Base-by-base conservation (phyloP, 2,113 vertebrate species). In the Pelecanoides urinatrix region DNA sequence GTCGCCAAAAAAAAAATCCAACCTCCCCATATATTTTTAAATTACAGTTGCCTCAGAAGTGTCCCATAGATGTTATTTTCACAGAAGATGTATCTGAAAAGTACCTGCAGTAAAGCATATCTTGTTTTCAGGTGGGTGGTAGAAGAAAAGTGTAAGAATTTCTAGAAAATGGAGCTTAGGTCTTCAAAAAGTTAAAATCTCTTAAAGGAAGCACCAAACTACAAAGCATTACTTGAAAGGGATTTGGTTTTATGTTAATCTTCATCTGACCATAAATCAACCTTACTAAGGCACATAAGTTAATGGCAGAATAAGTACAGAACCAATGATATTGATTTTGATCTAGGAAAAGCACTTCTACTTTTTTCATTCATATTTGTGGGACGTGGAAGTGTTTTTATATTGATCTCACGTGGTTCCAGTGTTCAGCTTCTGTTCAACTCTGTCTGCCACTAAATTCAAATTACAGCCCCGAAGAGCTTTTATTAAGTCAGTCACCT, bases 381-480 rank as follows among this genome's bases (percentile, higher is more conserved):
- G 13, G 7, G 40, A 58, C 2, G 6, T 26, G 14, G 13, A 66
- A 63, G 32, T 38, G 71, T 26, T 42, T 63, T 70, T 11, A 32
- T 20, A 36, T 5, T 11, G 38, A 88, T 74, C 75, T 94, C 67
- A 96, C 27, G 62, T 40, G 49, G 11, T 34, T 65, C 52, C 61
- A 66, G 2, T 1, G 4, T 36, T n/a, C 68, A 65, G 94, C 5
- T 23, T 29, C 16, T 97, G 94, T 75, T 97, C 92, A 7, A 99
- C 71, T 9, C 34, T 89, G 84, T 99, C 99, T 7, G 99, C 99
- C 9, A 98, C 99, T 52, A 98, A 95, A 84, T 99, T 99, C 72
- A 98, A 26, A 2, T 14, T 29, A 79, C 98, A 99, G 56, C 2
- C 30, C 66, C 98, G 96, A 36, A 99, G 98, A 6, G 97, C 98